Conservation (phyloP, 2,113 vertebrate genomes). For the Potamarius usumacintae region DNA sequence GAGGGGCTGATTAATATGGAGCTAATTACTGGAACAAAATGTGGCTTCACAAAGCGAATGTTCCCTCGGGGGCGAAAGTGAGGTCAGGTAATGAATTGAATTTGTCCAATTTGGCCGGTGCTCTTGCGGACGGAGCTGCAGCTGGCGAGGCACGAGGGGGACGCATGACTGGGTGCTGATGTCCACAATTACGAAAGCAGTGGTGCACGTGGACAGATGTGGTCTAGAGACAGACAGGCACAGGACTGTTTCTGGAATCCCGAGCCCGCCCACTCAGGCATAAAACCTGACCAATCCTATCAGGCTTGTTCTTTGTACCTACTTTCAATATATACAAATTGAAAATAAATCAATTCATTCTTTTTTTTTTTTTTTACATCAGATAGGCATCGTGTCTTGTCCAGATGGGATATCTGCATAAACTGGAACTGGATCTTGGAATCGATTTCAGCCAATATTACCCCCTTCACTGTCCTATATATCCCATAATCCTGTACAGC, state of each 20-base stretch:
- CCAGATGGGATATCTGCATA: background rate
- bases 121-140: constrained; percentile 19
- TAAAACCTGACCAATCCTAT: background rate
- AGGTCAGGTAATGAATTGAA: constrained; percentile 35
- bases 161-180: constrained; percentile 35
- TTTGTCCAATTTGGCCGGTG: constrained; percentile 42
- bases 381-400: background rate
- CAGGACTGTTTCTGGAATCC: background rate
- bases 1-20: constrained; percentile 53
- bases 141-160: background rate
- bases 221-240: background rate
- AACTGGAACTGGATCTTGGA: background rate
- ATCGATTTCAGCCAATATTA: background rate
- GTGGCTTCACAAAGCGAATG: constrained; percentile 38
- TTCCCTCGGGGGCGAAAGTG: constrained; percentile 31
- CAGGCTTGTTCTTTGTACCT: background rate
- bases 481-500: background rate
- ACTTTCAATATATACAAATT: background rate
- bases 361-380: background rate
- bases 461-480: background rate
- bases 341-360: background rate
- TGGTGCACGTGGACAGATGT: background rate
- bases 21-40: constrained; percentile 53
- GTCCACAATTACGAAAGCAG: constrained; percentile 43
- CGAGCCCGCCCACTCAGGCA: background rate